Evolutionary conservation across 2,888 invertebrate genomes (phyloP).

Genomic region (Notodonta ziczac): DNA sequence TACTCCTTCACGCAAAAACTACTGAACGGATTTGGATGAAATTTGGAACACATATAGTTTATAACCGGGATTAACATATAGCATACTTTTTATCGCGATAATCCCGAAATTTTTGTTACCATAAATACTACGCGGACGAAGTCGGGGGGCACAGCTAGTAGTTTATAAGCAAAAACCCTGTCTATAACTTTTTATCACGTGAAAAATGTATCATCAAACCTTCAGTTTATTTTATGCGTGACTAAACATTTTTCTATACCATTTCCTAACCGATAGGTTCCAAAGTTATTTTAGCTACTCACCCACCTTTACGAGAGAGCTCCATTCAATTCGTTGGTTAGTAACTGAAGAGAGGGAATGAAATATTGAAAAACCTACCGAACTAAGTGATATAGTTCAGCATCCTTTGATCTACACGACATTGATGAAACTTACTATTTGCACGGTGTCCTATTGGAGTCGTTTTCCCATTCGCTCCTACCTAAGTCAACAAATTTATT

Average conservation of each 20-base stretch:
- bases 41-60: too few species aligned
- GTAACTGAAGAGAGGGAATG: background rate
- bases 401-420: slow-evolving; percentile 9
- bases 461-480: slow-evolving; percentile 32
- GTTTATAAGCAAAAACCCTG: too few species aligned
- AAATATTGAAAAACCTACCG: background rate
- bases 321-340: background rate
- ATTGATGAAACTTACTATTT: slow-evolving; percentile 27
- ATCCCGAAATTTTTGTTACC: too few species aligned
- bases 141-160: too few species aligned
- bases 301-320: background rate
- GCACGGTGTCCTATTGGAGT: slow-evolving; percentile 26
- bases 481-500: slow-evolving; percentile 34
- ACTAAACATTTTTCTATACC: background rate
- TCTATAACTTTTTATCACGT: too few species aligned
- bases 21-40: too few species aligned
- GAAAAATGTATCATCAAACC: background rate
- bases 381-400: slow-evolving; percentile 7
- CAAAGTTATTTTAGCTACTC: background rate
- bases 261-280: background rate
- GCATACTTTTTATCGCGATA: too few species aligned
- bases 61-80: too few species aligned
- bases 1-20: too few species aligned
- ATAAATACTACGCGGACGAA: too few species aligned
- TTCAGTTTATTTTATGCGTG: background rate